Evolutionary conservation across 2,888 invertebrate species (phyloP).

Genomic region (Aelia acuminata): DNA sequence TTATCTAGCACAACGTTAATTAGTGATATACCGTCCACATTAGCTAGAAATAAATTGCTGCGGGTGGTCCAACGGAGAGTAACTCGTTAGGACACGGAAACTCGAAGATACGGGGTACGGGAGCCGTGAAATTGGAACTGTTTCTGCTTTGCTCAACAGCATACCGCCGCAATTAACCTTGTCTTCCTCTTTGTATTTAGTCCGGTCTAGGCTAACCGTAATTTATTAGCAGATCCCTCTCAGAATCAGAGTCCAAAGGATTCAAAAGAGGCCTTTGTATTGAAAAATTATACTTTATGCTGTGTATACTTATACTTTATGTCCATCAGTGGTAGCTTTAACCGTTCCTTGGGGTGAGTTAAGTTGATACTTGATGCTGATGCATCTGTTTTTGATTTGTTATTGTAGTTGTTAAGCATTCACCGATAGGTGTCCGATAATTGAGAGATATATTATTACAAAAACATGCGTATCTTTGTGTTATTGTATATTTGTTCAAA

Average conservation of each 20-base stretch:
- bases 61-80: not conserved
- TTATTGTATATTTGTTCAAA: too few relatives aligned
- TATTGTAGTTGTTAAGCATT: too few relatives aligned
- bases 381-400: too few relatives aligned
- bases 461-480: too few relatives aligned
- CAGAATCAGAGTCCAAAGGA: not conserved
- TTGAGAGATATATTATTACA: too few relatives aligned
- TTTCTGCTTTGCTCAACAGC: not conserved
- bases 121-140: constrained; percentile 6
- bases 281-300: not conserved
- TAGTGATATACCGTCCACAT: not conserved
- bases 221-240: not conserved
- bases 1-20: too few relatives aligned
- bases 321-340: too few relatives aligned
- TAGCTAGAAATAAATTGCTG: not conserved
- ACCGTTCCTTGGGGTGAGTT: too few relatives aligned
- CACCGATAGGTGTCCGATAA: too few relatives aligned
- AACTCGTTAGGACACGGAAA: not conserved
- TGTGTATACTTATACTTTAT: too few relatives aligned
- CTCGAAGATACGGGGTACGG: not conserved
- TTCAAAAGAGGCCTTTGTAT: not conserved
- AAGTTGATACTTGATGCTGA: too few relatives aligned
- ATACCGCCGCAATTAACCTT: not conserved
- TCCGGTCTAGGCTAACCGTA: not conserved
- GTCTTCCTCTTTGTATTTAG: not conserved